Conservation (phyloP, 2,113 vertebrate species). For the Regulus satrapa region DNA sequence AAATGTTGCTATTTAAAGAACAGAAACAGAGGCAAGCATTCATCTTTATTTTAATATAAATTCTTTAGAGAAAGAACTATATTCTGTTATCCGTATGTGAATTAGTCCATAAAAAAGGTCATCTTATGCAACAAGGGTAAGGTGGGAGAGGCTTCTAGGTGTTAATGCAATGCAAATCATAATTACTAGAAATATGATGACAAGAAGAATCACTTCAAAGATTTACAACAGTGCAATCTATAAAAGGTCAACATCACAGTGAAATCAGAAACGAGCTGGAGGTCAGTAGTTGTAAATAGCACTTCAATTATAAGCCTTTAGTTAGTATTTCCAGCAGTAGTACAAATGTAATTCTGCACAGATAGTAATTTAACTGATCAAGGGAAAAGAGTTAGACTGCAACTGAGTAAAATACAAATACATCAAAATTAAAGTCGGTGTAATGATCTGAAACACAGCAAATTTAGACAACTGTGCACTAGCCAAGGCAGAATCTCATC, state of each 20-base stretch:
- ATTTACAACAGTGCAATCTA: conserved; percentile 43
- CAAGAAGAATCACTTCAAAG: conserved; percentile 37
- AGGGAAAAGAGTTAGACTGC: conserved; percentile 56
- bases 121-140: conserved; percentile 28
- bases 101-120: conserved; percentile 17
- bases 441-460: conserved; percentile 68
- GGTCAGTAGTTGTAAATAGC: conserved; percentile 46
- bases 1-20: not conserved
- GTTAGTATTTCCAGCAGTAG: conserved; percentile 45
- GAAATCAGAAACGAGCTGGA: conserved; percentile 30
- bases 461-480: conserved; percentile 53
- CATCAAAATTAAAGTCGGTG: conserved; percentile 72
- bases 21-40: not conserved
- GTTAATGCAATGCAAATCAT: conserved; percentile 49
- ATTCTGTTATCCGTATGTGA: not conserved
- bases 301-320: conserved; percentile 47
- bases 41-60: not conserved
- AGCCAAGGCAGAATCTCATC: conserved; percentile 30
- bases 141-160: conserved; percentile 16
- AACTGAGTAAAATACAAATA: conserved; percentile 70
- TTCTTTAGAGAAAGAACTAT: not conserved
- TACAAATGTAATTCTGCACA: conserved; percentile 36
- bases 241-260: conserved; percentile 49
- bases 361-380: conserved; percentile 67
- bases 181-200: conserved; percentile 53